Evolutionary conservation across 2,113 vertebrate genomes (phyloP), one percentile per base, ranked within the genome.

Genomic region (Fukomys damarensis): DNA sequence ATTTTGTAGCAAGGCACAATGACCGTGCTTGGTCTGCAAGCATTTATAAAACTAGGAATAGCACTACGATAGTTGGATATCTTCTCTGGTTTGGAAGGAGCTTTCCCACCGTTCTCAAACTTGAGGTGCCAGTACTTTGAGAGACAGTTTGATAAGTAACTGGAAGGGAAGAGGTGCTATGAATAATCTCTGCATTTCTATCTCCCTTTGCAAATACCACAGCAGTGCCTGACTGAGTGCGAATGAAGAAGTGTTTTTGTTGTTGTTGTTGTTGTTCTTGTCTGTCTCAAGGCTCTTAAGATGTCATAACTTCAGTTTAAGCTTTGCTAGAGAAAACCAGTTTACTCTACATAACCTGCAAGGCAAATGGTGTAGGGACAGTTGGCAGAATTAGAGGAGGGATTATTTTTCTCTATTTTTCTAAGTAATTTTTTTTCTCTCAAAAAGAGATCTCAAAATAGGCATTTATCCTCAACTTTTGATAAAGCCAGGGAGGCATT

Each of bases 401-500:
- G 3, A 86, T 1, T 14, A 58, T 24, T 88, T 68, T 49, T 13
- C 12, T 41, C 3, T 43, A 76, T 91, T 95, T 86, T 2, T 19
- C 26, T 80, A 3, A 77, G 7, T n/a, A 32, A 3, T 68, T 68
- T 35, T 86, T 74, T 86, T 76, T 83, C 22, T 87, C 54, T 86
- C n/a, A n/a, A 86, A 88, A 94, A 43, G 38, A 70, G 77, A 72
- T 72, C 14, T 86, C 35, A 82, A 89, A 89, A 89, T 24, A 86
- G 2, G 85, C 3, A 80, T 59, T 65, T n/a, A 6, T 49, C 38
- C 11, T 94, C 11, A 95, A 76, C 66, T 83, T 66, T 59, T 14
- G 56, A 79, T 79, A 52, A 52, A 52, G 41, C 3, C 22, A 70
- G 12, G 30, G 28, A 77, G 80, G 11, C 28, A 85, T 28, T 58